A percentile compares a stretch with the other conserved stretches of the same genome.
Evolutionary conservation across 2,888 invertebrate species (phyloP).

Genomic region (Acrocyrtus sp.): DNA sequence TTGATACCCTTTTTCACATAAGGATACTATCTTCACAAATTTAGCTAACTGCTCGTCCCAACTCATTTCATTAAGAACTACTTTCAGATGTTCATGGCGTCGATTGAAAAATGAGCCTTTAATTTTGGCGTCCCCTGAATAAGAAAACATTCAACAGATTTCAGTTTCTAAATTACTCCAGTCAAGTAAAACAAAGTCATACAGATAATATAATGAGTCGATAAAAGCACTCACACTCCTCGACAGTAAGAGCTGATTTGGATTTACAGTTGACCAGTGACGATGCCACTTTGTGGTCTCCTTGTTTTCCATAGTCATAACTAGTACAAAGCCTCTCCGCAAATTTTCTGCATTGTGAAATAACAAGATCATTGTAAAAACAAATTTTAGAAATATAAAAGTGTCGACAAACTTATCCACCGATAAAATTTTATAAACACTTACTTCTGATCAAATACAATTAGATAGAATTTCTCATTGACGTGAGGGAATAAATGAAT

Average conservation of each 20-base stretch:
- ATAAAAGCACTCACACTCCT: no score
- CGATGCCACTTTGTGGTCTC: conserved; percentile 11
- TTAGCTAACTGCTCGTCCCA: conserved; percentile 26
- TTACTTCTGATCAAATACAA: conserved; percentile 37
- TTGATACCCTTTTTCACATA: conserved; percentile 21
- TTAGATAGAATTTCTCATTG: conserved; percentile 29
- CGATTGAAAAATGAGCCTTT: conserved; percentile 30
- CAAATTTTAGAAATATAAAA: no score
- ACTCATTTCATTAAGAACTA: conserved; percentile 6
- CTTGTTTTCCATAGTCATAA: not conserved
- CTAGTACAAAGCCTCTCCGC: no score
- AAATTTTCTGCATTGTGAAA: conserved; percentile 38
- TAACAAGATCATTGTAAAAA: not conserved
- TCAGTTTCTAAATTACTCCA: no score
- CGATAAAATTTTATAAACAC: no score
- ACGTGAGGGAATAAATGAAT: conserved; percentile 21
- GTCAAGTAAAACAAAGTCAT: no score
- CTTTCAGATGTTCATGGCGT: conserved; percentile 19
- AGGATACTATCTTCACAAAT: not conserved
- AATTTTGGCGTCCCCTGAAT: conserved; percentile 15
- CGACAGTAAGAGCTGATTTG: not conserved
- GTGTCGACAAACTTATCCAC: no score
- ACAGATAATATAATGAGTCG: no score
- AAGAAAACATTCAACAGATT: no score
- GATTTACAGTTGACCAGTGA: conserved; percentile 12